Evolutionary conservation across 2,113 vertebrate genomes (phyloP), one percentile per base, ranked within the genome.

Genomic region (Chelonoidis abingdonii): DNA sequence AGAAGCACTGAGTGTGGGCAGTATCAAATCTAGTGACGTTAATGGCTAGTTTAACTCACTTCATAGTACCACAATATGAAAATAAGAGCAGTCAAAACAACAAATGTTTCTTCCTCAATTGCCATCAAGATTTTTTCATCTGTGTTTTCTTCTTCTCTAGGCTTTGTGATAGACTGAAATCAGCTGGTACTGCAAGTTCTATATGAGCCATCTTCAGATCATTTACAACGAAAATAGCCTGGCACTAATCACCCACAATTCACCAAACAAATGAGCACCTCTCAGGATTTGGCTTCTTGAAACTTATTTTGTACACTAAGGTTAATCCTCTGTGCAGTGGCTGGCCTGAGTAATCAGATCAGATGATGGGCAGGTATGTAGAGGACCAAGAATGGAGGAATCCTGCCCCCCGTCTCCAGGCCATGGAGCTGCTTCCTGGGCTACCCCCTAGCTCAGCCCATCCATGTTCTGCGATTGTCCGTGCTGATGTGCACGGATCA

Each of bases 1-100:
- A 97, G 57, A 81, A 92, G 87, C 62, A 82, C 83, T 85, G 84
- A 92, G 89, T 95, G 87, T 84, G 82, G 95, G 95, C 12, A 91
- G 94, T 93, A 98, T 84, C 90, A 83, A 84, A 95, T 95, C 92
- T 92, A 6, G 84, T 79, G 82, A 57, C 93, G 87, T 95, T n/a
- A 84, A 78, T 49, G 25, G 69, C 52, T 78, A 65, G 83, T 92
- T 83, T 57, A 82, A 86, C 86, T 95, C 92, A 84, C 87, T 93
- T 90, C 93, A 95, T 80, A 13, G 4, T 79, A 93, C 69, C 87
- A 76, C 93, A 97, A 93, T 96, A 94, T 12, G 88, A 87, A 95
- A 95, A 96, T 89, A 94, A 5, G 86, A 97, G 93, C 95, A 97
- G 97, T 94, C 90, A 95, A 97, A 97, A 75, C 89, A 92, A 91